These are phyloP conservation scores for Strix aluco DNA, from an alignment of 2,113 vertebrate species.

Conservation along the genomic window DNA sequence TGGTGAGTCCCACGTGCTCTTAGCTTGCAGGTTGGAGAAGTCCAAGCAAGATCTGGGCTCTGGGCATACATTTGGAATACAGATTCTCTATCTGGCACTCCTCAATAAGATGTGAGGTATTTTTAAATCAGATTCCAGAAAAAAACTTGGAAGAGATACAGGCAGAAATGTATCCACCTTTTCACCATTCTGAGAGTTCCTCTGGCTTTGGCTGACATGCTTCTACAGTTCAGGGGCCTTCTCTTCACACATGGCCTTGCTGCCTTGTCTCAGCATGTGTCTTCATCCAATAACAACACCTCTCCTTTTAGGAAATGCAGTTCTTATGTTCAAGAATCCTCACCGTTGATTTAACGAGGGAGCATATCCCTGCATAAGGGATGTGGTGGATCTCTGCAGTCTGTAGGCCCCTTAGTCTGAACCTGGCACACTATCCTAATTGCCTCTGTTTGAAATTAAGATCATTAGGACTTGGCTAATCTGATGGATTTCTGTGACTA, in stretches of 20 bases:
- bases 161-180: neutral
- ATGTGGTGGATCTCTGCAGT: neutral
- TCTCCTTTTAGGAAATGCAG: neutral
- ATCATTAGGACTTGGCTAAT: neutral
- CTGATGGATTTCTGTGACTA: neutral
- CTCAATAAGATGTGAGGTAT: neutral
- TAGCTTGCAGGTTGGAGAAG: neutral
- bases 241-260: neutral
- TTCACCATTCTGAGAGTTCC: neutral
- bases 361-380: neutral
- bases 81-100: neutral
- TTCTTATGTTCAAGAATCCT: neutral
- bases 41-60: neutral
- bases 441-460: neutral
- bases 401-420: neutral
- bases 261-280: neutral
- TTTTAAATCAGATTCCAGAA: neutral
- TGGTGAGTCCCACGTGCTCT: fast-evolving
- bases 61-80: neutral
- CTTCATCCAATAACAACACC: neutral
- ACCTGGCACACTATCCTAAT: neutral
- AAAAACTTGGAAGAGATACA: neutral
- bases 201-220: neutral
- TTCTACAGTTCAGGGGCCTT: neutral
- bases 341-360: neutral